Base-by-base conservation (phyloP, 1,140 invertebrate species). In the Liolophura sinensis region DNA sequence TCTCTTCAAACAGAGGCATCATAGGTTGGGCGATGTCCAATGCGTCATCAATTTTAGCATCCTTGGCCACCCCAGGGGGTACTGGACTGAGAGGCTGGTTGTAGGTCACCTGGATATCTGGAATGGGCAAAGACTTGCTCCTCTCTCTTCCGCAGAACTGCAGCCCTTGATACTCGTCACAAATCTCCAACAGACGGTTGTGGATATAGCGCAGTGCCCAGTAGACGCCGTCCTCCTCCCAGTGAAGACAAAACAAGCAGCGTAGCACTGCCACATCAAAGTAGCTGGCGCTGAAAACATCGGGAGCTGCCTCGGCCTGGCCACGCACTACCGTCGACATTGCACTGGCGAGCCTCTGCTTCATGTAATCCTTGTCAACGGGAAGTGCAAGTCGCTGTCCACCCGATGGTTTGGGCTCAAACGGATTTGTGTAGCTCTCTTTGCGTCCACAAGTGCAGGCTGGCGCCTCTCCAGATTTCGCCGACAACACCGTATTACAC, bases 151-250 rank as follows among this genome's bases (percentile, higher is more conserved):
- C 92, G 70, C 91, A 91, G 69, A 89, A 88, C 73, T 91, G 88
- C 52, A 88, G 88, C 0, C 89, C 89, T 46, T 89, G 89, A 73
- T 93, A 91, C 79, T 94, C 92, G 73, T 80, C 81, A 67, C 72
- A 76, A 22, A 81, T 76, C 64, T 86, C 85, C 3, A 82, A 68
- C 49, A 88, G 72, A 52, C 87, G 78, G 64, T 86, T 84, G 51
- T 85, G 80, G 22, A 87, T 77, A 73, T 87, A 99, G 81, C 95
- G 92, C n/a, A 99, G 83, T 31, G 94, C 95, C 97, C 97, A 99
- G 85, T 92, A 94, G 31, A 98, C 91, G 1, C 97, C 97, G 84
- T 99, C 96, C 83, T 98, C 96, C 76, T 93, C 91, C 98, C 98
- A 99, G 78, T 97, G 94, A 0, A 93, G 89, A 66, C 97, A 92